A percentile compares a stretch with the other conserved stretches of the same genome.
Conservation (phyloP, 2,888 invertebrate genomes). For the Meteorus colon region DNA sequence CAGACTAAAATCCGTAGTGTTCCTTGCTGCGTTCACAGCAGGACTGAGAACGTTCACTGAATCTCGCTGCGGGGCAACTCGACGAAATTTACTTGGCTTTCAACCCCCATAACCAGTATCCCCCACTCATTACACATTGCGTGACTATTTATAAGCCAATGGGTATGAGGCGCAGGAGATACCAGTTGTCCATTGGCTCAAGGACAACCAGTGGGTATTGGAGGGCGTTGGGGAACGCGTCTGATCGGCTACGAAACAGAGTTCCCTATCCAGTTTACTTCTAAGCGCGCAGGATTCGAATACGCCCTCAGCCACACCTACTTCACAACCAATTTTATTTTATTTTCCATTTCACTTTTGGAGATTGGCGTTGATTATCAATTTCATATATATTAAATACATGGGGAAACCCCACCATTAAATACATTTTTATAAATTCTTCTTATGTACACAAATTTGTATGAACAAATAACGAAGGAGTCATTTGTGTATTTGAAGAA, state of each 20-base stretch:
- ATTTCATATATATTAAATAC: no score
- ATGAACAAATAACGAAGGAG: no score
- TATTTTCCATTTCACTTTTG: background rate
- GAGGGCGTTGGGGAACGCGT: slow-evolving; percentile 65
- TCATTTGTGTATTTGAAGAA: no score
- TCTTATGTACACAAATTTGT: no score
- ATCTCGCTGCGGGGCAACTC: slow-evolving; percentile 72
- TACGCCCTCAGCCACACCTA: slow-evolving; percentile 42
- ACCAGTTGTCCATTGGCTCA: slow-evolving; percentile 70
- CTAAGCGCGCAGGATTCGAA: slow-evolving; percentile 59
- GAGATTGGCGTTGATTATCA: background rate
- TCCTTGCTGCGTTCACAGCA: slow-evolving; percentile 73
- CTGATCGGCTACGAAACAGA: slow-evolving; percentile 46
- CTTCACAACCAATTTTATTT: slow-evolving; percentile 4
- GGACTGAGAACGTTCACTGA: slow-evolving; percentile 68
- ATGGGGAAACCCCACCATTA: no score
- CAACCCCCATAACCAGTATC: slow-evolving; percentile 57
- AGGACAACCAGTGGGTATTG: slow-evolving; percentile 59
- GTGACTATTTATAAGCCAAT: slow-evolving; percentile 25
- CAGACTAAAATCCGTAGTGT: slow-evolving; percentile 57
- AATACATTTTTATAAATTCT: no score
- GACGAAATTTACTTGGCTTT: slow-evolving; percentile 56
- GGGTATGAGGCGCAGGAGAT: slow-evolving; percentile 47
- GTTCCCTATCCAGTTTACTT: background rate
- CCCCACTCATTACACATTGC: slow-evolving; percentile 14